Evolutionary conservation across 2,888 invertebrate genomes (phyloP), one percentile per base, ranked within the genome.

Genomic region (Ptilodon capucinus): DNA sequence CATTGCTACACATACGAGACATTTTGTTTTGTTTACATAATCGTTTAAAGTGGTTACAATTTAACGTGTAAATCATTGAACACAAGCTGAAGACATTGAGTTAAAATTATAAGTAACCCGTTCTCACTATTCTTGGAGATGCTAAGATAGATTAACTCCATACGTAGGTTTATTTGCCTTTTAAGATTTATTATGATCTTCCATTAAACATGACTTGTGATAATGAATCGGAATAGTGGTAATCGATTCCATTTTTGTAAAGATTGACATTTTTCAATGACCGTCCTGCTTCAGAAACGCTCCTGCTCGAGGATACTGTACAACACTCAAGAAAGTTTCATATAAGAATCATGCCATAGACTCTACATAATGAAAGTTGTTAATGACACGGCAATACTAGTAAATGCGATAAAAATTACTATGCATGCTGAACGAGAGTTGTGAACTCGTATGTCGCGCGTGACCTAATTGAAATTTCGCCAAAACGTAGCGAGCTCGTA

Each of bases 141-240:
- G 17, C 45, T 23, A 25, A 35, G 40, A 52, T 43, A 40, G 52
- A 35, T 43, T 7, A 40, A 41, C 40, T 51, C 18, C 16, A 41
- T 17, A 17, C 42, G 23, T 42, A 40, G n/a, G 32, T 43, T 35
- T 42, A 42, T 6, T 28, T n/a, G n/a, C 41, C 40, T 38, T 16
- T 38, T 41, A 19, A 50, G 44, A 46, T 48, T 30, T 40, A 58
- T 47, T 41, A 39, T 39, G 17, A 16, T 36, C 38, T 52, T 52
- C 52, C 45, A 38, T 25, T 50, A n/a, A 4, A 28, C n/a, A n/a
- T 28, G 28, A 0, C 8, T 25, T 25, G 8, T 1, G 7, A 9
- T 9, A 25, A 9, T 28, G 11, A n/a, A 28, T 28, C n/a, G n/a
- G n/a, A n/a, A n/a, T n/a, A n/a, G n/a, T n/a, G n/a, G n/a, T n/a